These are phyloP conservation scores for Erebia ligea DNA, from an alignment of 2,888 invertebrate genomes.

Conservation along the genomic window DNA sequence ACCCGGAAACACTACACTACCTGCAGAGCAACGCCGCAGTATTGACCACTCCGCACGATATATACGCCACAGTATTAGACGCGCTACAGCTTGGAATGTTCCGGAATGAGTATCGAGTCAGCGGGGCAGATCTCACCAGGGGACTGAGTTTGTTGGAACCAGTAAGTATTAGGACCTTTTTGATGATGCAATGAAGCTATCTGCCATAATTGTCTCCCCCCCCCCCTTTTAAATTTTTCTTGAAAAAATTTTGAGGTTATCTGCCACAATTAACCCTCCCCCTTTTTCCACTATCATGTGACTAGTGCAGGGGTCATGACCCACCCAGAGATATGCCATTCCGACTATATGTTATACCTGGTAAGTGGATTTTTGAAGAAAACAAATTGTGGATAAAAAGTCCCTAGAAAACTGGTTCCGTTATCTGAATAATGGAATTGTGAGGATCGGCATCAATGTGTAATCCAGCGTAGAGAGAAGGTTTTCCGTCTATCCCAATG, in stretches of 20 bases:
- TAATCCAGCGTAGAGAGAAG: background rate
- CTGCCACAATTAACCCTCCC: background rate
- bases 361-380: background rate
- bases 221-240: no score
- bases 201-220: no score
- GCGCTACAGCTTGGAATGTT: constrained; percentile 80
- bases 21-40: constrained; percentile 86
- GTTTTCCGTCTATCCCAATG: constrained; percentile 48
- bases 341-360: background rate
- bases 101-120: constrained; percentile 60
- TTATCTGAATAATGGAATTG: background rate
- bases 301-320: no score
- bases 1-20: constrained; percentile 84
- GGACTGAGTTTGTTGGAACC: constrained; percentile 85
- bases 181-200: no score
- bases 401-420: no score
- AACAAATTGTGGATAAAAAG: no score
- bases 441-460: background rate
- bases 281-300: no score
- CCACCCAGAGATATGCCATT: no score
- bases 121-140: constrained; percentile 80
- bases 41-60: constrained; percentile 94
- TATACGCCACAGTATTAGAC: constrained; percentile 90
- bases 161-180: no score
- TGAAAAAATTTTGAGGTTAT: no score